Evolutionary conservation across 30 jellyfish, hydroid and myxozoan species (phyloP).

Genomic region (Hydractinia echinata): DNA sequence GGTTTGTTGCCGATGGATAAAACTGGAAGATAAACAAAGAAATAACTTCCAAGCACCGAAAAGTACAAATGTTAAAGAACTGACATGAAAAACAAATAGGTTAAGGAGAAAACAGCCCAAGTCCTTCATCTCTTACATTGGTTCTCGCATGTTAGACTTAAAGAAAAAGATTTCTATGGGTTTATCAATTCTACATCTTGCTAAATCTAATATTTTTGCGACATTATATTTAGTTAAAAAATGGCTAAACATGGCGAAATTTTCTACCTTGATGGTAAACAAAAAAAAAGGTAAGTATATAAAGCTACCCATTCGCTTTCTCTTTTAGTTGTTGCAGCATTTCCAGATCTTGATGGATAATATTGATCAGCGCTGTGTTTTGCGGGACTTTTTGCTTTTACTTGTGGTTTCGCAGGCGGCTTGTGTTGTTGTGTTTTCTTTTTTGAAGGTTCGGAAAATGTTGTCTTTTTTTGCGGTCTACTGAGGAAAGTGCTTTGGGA

Average conservation of each 20-base stretch:
- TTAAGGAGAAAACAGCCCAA: too few relatives aligned
- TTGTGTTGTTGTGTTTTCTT: neutral
- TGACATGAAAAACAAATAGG: neutral
- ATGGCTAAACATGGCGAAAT: too few relatives aligned
- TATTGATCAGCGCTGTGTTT: neutral
- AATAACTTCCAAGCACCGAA: neutral
- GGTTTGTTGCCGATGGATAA: slow-evolving; percentile 2
- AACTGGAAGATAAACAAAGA: neutral
- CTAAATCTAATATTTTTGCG: too few relatives aligned
- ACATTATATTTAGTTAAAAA: too few relatives aligned
- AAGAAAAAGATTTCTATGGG: too few relatives aligned
- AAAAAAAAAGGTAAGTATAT: neutral
- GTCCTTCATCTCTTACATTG: too few relatives aligned
- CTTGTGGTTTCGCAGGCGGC: neutral
- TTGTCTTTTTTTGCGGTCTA: neutral
- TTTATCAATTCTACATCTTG: too few relatives aligned
- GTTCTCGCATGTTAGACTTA: too few relatives aligned
- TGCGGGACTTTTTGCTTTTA: neutral
- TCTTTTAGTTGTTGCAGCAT: neutral
- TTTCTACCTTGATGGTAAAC: neutral
- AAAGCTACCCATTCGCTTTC: slow-evolving; percentile 8
- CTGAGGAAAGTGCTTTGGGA: too few relatives aligned
- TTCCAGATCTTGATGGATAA: slow-evolving; percentile 4
- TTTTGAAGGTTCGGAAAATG: slow-evolving; percentile 13
- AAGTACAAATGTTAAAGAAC: neutral